Percentiles rank a stretch among this genome's conserved stretches.
Conservation (phyloP, 2,113 vertebrate species). For the Psephotus haematonotus region DNA sequence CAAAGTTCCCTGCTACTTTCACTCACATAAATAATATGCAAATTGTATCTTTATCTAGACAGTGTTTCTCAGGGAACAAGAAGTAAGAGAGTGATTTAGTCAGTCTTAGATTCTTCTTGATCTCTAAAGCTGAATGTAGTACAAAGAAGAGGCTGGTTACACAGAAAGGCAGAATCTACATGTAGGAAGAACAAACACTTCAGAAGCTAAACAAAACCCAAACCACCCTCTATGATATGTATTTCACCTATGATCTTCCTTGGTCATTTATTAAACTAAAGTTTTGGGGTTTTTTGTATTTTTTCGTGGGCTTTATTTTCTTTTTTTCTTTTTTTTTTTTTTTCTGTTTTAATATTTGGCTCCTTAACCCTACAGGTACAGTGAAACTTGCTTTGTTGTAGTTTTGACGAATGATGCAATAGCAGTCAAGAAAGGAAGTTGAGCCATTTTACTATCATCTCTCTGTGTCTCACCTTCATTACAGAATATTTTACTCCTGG, state of each 20-base stretch:
- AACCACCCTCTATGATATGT: fast-evolving
- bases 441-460: neutral
- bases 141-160: neutral
- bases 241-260: neutral
- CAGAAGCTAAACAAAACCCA: neutral
- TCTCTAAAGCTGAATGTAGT: neutral
- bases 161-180: neutral
- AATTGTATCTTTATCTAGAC: neutral
- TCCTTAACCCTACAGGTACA: neutral
- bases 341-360: neutral
- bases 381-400: neutral
- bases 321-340: too few species aligned
- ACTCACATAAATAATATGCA: neutral
- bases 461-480: neutral
- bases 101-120: neutral
- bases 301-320: fast-evolving
- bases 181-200: neutral
- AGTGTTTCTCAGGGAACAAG: neutral
- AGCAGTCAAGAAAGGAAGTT: neutral
- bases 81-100: neutral
- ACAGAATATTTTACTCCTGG: constrained; percentile 32
- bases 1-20: neutral
- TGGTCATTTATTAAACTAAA: neutral
- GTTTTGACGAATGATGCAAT: neutral
- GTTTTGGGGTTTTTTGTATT: fast-evolving